phyloP scores from a whole-genome alignment of 1,140 invertebrate genomes.

The Lepidurus arcticus region DNA sequence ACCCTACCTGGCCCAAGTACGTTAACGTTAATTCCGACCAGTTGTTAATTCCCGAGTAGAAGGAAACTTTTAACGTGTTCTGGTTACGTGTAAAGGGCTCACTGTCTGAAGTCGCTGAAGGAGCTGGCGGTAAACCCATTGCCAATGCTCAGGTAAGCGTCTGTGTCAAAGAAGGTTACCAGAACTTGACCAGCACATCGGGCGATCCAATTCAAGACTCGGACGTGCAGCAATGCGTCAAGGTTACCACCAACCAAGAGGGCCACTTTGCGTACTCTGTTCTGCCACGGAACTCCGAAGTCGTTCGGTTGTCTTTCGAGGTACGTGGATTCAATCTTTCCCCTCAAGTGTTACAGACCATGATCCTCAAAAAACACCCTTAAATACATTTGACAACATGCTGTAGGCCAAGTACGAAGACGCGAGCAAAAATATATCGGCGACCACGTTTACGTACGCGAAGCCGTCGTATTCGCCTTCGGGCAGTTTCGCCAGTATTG shows the following conservation, averaged over 20 bases:
- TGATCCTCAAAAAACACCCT: not conserved
- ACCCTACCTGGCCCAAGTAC: conserved; percentile 57
- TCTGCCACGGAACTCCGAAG: conserved; percentile 34
- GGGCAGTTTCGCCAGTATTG: conserved; percentile 29
- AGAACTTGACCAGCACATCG: not conserved
- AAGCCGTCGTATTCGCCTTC: conserved; percentile 38
- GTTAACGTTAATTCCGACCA: no score
- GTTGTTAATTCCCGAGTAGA: no score
- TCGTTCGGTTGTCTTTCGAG: conserved; percentile 33
- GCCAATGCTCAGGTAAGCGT: not conserved
- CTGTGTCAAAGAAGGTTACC: not conserved
- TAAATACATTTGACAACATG: no score
- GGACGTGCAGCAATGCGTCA: conserved; percentile 33
- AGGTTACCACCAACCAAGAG: conserved; percentile 41
- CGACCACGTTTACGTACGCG: not conserved
- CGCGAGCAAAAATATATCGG: not conserved
- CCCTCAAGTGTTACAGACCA: not conserved
- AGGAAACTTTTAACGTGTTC: no score
- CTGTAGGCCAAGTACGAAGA: not conserved
- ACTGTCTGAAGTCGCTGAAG: not conserved
- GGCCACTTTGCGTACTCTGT: conserved; percentile 39
- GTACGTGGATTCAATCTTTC: conserved; percentile 19
- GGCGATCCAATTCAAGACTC: conserved; percentile 29
- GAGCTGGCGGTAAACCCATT: not conserved
- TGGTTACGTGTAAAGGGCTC: not conserved